Evolutionary conservation across 2,797 vertebrate genomes (phyloP).

Genomic region (Gobionotothen gibberifrons): DNA sequence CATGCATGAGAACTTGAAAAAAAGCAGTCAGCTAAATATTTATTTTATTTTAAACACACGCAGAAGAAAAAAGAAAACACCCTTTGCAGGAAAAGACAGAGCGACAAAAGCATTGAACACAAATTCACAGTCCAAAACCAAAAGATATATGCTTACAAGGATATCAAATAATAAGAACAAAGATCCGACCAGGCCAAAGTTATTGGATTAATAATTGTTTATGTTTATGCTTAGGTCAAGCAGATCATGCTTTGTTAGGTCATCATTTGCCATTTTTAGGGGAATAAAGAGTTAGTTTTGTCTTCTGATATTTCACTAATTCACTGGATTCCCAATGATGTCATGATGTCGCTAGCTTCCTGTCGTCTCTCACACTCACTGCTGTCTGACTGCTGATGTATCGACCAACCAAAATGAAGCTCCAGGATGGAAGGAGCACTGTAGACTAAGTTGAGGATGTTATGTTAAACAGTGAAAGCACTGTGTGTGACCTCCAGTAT

Average conservation of each 20-base stretch:
- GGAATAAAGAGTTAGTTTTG: background rate
- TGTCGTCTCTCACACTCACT: slow-evolving; percentile 20
- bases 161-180: background rate
- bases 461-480: slow-evolving; percentile 39
- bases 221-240: background rate
- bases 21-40: slow-evolving; percentile 15
- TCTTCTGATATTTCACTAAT: background rate
- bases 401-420: background rate
- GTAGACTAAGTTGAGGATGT: slow-evolving; percentile 13
- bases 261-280: slow-evolving; percentile 6
- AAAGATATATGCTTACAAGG: background rate
- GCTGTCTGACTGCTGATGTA: slow-evolving; percentile 1
- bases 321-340: background rate
- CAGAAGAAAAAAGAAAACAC: background rate
- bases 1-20: slow-evolving; percentile 23
- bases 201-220: background rate
- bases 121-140: background rate
- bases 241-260: background rate
- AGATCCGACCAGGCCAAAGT: background rate
- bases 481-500: slow-evolving; percentile 51
- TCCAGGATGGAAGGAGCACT: slow-evolving; percentile 4
- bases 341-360: slow-evolving; percentile 12
- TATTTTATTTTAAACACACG: slow-evolving; percentile 31
- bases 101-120: slow-evolving; percentile 5
- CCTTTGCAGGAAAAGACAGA: background rate